Conservation (phyloP, 2,888 invertebrate species). For the Boloria selene region DNA sequence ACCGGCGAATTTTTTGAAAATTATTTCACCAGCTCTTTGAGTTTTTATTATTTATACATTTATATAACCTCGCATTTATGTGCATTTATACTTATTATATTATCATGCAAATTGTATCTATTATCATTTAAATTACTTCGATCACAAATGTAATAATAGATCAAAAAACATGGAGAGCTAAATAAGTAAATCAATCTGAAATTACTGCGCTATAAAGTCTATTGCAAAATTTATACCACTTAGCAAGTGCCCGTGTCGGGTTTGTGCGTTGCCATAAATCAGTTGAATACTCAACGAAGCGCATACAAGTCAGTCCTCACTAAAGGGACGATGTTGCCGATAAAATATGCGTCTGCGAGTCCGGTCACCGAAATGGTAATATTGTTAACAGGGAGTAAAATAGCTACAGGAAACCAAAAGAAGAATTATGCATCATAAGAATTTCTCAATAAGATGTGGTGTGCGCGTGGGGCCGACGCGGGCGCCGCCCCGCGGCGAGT, state of each 20-base stretch:
- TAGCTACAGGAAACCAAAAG: conserved; percentile 73
- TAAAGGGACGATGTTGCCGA: conserved; percentile 52
- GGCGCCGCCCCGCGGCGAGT: conserved; percentile 73
- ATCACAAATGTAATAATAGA: not conserved
- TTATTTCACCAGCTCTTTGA: not conserved
- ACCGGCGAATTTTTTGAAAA: conserved; percentile 3
- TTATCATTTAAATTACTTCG: no score
- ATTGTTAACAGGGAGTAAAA: conserved; percentile 79
- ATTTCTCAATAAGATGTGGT: conserved; percentile 79
- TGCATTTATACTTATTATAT: not conserved
- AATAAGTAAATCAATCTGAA: conserved; percentile 33
- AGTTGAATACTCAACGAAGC: conserved; percentile 51
- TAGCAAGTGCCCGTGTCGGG: conserved; percentile 39
- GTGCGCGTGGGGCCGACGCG: conserved; percentile 75
- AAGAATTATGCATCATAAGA: conserved; percentile 77
- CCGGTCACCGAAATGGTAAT: conserved; percentile 77
- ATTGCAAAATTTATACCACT: conserved; percentile 35
- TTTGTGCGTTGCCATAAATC: conserved; percentile 61
- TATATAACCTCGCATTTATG: not conserved
- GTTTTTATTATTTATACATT: not conserved
- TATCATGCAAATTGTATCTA: not conserved
- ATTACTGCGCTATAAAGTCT: conserved; percentile 36
- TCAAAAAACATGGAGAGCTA: not conserved
- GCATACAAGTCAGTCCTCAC: conserved; percentile 49
- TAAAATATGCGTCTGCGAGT: conserved; percentile 73